Evolutionary conservation across 1,140 invertebrate species (phyloP).

Genomic region (Protaetia brevitarsis): DNA sequence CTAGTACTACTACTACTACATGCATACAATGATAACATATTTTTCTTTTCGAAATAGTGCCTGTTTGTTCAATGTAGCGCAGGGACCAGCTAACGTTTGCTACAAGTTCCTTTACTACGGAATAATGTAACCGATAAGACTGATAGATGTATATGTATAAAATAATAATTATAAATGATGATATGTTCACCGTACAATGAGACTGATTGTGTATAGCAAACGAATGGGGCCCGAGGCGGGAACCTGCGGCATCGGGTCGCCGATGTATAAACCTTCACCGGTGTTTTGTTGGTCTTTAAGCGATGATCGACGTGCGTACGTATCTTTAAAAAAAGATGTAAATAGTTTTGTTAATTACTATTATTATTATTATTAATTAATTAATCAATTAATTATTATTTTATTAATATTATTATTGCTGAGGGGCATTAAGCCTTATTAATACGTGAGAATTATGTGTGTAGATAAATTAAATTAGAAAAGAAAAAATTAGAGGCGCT

Average conservation of each 20-base stretch:
- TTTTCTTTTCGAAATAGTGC: constrained; percentile 30
- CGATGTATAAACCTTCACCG: constrained; percentile 25
- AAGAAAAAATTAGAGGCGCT: too few relatives aligned
- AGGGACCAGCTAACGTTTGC: constrained; percentile 46
- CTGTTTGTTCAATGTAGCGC: constrained; percentile 34
- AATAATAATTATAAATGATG: constrained; percentile 23
- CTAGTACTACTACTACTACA: constrained; percentile 19
- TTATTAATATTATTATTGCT: too few relatives aligned
- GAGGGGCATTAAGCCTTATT: constrained; percentile 39
- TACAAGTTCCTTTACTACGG: constrained; percentile 45
- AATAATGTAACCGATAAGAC: constrained; percentile 47
- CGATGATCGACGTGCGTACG: neutral
- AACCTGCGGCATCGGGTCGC: neutral
- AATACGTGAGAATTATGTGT: too few relatives aligned
- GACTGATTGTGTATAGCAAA: constrained; percentile 40
- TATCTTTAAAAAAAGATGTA: constrained; percentile 41
- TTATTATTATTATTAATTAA: too few relatives aligned
- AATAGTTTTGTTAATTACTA: constrained; percentile 35
- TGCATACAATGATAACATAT: constrained; percentile 22
- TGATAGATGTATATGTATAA: constrained; percentile 40
- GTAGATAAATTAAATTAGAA: neutral
- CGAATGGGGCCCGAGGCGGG: constrained; percentile 21
- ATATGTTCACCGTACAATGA: constrained; percentile 43
- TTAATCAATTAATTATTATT: too few relatives aligned
- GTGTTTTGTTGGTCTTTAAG: constrained; percentile 34